phyloP scores from a whole-genome alignment of 1,140 invertebrate genomes.

The Caenorhabditis tropicalis region DNA sequence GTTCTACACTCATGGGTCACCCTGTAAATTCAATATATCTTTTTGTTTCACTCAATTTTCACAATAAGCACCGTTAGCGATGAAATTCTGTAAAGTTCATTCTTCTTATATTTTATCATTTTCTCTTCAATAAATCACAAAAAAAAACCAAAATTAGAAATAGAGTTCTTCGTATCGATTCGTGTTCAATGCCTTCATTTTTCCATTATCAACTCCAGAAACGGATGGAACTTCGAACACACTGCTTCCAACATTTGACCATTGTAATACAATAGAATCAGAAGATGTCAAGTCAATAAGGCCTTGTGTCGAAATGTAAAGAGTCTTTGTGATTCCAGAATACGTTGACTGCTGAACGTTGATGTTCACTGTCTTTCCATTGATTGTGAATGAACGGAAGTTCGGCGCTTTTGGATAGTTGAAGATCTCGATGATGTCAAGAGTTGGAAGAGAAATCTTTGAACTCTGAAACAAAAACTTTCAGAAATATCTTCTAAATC shows the following conservation, averaged over 20 bases:
- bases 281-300: slow-evolving; percentile 9
- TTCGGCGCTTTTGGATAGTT: slow-evolving; percentile 46
- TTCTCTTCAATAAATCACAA: no score
- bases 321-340: slow-evolving; percentile 49
- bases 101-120: no score
- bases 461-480: slow-evolving; percentile 39
- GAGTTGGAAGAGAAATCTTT: slow-evolving; percentile 39
- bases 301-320: slow-evolving; percentile 16
- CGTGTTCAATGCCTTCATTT: slow-evolving; percentile 41
- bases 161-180: slow-evolving; percentile 9
- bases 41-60: no score
- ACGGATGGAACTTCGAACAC: not conserved
- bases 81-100: no score
- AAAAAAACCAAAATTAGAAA: no score
- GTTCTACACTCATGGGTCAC: no score
- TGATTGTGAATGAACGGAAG: slow-evolving; percentile 52
- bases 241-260: slow-evolving; percentile 15
- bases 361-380: slow-evolving; percentile 48
- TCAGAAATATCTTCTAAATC: not conserved
- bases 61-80: no score
- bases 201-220: not conserved
- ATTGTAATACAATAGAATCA: slow-evolving; percentile 24
- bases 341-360: slow-evolving; percentile 53
- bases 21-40: no score
- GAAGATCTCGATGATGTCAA: slow-evolving; percentile 58